A percentile compares a stretch with the other conserved stretches of the same genome.
These are phyloP conservation scores for Telmatherina bonti DNA, from an alignment of 2,797 vertebrate species.

Conservation along the genomic window DNA sequence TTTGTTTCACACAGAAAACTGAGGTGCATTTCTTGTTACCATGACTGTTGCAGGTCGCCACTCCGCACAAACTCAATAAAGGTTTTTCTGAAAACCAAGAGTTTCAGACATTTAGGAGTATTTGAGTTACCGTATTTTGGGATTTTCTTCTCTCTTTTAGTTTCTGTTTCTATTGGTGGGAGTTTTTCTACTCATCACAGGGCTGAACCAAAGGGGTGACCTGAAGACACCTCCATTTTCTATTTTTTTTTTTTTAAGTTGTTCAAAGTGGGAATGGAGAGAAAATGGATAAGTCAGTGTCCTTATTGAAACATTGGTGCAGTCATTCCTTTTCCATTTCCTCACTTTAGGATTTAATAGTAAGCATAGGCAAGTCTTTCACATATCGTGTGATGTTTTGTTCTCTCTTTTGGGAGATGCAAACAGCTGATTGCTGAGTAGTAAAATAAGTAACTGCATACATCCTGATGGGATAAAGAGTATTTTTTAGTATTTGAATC, in stretches of 20 bases:
- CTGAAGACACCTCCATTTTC: conserved; percentile 65
- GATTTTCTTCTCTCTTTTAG: conserved; percentile 31
- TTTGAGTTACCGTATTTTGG: conserved; percentile 58
- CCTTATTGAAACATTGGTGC: conserved; percentile 64
- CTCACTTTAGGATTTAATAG: conserved; percentile 54
- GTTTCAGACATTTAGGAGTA: conserved; percentile 61
- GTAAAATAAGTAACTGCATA: conserved; percentile 46
- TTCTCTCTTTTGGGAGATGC: conserved; percentile 49
- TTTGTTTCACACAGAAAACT: conserved; percentile 7
- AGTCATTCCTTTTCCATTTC: conserved; percentile 62
- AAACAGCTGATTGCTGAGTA: conserved; percentile 61
- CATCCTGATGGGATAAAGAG: conserved; percentile 50
- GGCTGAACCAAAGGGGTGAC: conserved; percentile 77
- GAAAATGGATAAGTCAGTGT: conserved; percentile 57
- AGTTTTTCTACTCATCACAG: conserved; percentile 66
- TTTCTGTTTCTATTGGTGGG: conserved; percentile 34
- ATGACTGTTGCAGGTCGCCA: conserved; percentile 33
- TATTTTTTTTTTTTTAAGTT: conserved; percentile 16
- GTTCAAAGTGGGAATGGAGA: conserved; percentile 47
- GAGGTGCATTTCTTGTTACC: conserved; percentile 30
- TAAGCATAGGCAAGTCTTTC: conserved; percentile 55
- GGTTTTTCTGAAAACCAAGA: conserved; percentile 46
- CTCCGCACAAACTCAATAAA: conserved; percentile 31
- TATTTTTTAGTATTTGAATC: conserved; percentile 62
- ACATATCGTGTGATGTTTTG: conserved; percentile 63